A percentile compares a stretch with the other conserved stretches of the same genome.
These are phyloP conservation scores for Parochlus steinenii DNA, from an alignment of 2,888 invertebrate species.

Conservation along the genomic window DNA sequence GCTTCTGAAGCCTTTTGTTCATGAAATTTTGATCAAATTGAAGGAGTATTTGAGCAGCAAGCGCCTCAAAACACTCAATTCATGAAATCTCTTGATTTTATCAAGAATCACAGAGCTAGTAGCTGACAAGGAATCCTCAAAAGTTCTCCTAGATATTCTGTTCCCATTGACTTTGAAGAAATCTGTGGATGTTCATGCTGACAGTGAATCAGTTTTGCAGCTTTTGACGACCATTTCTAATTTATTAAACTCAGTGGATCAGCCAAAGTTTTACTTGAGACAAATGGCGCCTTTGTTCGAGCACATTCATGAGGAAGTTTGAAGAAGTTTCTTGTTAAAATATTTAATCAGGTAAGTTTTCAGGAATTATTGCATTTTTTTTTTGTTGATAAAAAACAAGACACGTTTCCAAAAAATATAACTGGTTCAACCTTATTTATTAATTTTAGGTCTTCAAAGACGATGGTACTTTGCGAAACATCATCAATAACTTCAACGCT, in stretches of 20 bases:
- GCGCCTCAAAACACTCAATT: slow-evolving; percentile 25
- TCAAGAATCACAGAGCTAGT: slow-evolving; percentile 62
- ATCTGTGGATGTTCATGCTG: slow-evolving; percentile 29
- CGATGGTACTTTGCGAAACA: too few relatives aligned
- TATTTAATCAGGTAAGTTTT: slow-evolving; percentile 6
- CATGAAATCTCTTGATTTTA: slow-evolving; percentile 53
- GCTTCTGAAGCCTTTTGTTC: slow-evolving; percentile 56
- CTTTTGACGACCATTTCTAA: slow-evolving; percentile 57
- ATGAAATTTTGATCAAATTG: slow-evolving; percentile 38
- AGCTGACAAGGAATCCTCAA: slow-evolving; percentile 46
- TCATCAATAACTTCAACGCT: slow-evolving; percentile 65
- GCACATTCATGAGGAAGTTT: slow-evolving; percentile 45
- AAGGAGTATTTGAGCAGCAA: slow-evolving; percentile 43
- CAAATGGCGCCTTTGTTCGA: slow-evolving; percentile 56
- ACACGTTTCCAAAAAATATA: too few relatives aligned
- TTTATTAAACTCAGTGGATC: slow-evolving; percentile 48
- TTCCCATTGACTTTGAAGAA: slow-evolving; percentile 55
- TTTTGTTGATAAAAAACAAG: too few relatives aligned
- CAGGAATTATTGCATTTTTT: too few relatives aligned
- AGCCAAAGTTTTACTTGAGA: slow-evolving; percentile 48
- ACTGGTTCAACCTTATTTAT: too few relatives aligned
- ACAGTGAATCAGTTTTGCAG: slow-evolving; percentile 46
- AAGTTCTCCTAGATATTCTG: slow-evolving; percentile 48
- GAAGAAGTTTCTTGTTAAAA: slow-evolving; percentile 25
- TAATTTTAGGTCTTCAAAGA: too few relatives aligned